A percentile compares a stretch with the other conserved stretches of the same genome.
Evolutionary conservation across 2,797 vertebrate species (phyloP).

Genomic region (Lerista edwardsae): DNA sequence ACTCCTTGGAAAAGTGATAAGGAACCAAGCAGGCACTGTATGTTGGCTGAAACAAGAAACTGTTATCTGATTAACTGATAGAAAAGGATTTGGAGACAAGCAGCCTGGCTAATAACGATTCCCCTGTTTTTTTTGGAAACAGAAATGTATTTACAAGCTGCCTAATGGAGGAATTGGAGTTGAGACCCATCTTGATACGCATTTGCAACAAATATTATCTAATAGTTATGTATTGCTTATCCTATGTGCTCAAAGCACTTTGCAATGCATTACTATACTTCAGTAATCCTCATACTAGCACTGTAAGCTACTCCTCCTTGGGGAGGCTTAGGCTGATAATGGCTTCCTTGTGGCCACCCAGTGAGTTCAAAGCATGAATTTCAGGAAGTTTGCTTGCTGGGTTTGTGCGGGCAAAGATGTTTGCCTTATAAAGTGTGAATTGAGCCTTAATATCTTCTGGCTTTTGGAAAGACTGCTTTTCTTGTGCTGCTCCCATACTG

Average conservation of each 20-base stretch:
- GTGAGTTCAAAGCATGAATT: not conserved
- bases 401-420: not conserved
- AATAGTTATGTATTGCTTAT: not conserved
- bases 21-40: not conserved
- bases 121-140: not conserved
- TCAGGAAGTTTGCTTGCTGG: not conserved
- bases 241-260: not conserved
- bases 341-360: not conserved
- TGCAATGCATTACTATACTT: too few relatives aligned
- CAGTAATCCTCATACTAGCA: not conserved
- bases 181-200: not conserved
- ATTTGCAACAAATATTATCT: not conserved
- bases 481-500: not conserved
- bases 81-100: not conserved
- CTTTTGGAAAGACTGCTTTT: not conserved
- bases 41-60: not conserved
- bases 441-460: not conserved
- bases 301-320: not conserved
- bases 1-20: not conserved
- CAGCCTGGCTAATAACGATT: not conserved
- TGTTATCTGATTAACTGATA: fast-evolving
- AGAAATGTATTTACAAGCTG: not conserved
- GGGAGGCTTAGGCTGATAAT: not conserved
- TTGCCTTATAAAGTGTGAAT: not conserved
- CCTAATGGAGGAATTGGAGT: not conserved